Percentiles rank a stretch among this genome's conserved stretches.
Evolutionary conservation across 2,888 invertebrate genomes (phyloP).

Genomic region (Drosophila borborema): DNA sequence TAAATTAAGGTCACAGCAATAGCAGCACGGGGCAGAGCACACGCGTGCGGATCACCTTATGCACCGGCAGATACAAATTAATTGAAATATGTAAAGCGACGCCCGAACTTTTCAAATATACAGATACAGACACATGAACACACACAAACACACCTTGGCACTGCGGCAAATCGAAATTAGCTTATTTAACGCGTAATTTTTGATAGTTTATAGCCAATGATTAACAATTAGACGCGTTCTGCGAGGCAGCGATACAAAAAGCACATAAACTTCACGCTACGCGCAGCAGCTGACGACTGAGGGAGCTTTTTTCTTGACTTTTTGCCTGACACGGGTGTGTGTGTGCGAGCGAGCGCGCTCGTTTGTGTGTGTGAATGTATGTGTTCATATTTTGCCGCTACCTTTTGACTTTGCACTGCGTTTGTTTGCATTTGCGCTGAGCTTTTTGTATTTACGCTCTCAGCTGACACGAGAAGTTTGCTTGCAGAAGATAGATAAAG

Average conservation of each 20-base stretch:
- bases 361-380: conserved; percentile 30
- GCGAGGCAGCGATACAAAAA: conserved; percentile 54
- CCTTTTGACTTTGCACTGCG: conserved; percentile 10
- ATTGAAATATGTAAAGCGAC: conserved; percentile 18
- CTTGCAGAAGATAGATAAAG: conserved; percentile 60
- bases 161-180: conserved; percentile 7
- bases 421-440: conserved; percentile 21
- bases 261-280: conserved; percentile 82
- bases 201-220: conserved; percentile 14
- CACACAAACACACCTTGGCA: conserved; percentile 17
- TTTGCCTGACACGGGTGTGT: conserved; percentile 51
- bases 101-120: conserved; percentile 20
- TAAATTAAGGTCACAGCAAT: conserved; percentile 61
- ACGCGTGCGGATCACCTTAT: conserved; percentile 22
- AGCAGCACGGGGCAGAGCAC: conserved; percentile 17
- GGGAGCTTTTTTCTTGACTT: conserved; percentile 81
- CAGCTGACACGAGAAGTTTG: conserved; percentile 50
- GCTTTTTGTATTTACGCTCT: conserved; percentile 52
- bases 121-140: not conserved
- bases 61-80: conserved; percentile 44
- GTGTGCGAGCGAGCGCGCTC: conserved; percentile 20
- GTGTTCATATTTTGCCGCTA: conserved; percentile 42
- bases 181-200: conserved; percentile 11
- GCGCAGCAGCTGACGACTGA: conserved; percentile 85
- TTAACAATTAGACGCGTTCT: conserved; percentile 53